Base-by-base conservation (phyloP, 2,888 invertebrate species). In the Orthonevra nobilis region DNA sequence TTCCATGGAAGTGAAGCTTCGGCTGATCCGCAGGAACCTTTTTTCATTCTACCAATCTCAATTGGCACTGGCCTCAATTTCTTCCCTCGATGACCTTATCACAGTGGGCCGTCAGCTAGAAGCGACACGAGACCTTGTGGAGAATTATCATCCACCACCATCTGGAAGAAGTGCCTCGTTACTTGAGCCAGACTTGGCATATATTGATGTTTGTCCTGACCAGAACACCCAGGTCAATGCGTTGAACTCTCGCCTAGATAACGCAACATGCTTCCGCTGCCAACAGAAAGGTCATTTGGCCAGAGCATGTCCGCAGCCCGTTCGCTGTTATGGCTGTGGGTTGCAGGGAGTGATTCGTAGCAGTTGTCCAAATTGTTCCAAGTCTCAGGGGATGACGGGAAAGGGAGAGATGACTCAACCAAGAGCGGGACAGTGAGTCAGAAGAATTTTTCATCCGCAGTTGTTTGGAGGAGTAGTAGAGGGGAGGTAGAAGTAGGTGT, bases 331-430 rank as follows among this genome's bases (percentile, higher is more conserved):
- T n/a, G n/a, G n/a, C n/a, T n/a, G n/a, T n/a, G n/a, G n/a, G n/a
- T n/a, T 52, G 50, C 5, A 52, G 36, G 19, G 52, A 12, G 34
- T 34, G 1, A 19, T 34, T 34, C 52, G 34, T 3, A 14, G 32
- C 10, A 4, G 17, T 10, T 50, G 50, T 15, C 26, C 50, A 5
- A 14, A n/a, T 0, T 50, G 30, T 50, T 36, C 36, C 2, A 36
- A 15, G 5, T 3, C 15, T 1, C 15, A 6, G 2, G 17, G n/a
- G n/a, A n/a, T n/a, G n/a, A n/a, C n/a, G n/a, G n/a, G n/a, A n/a
- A n/a, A n/a, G n/a, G n/a, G n/a, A n/a, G n/a, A n/a, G n/a, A n/a
- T n/a, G n/a, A n/a, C n/a, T n/a, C n/a, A n/a, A n/a, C n/a, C n/a
- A n/a, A n/a, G n/a, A n/a, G n/a, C n/a, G n/a, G n/a, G n/a, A n/a